Evolutionary conservation across 35 echinoderm and acorn worm species (phyloP).

Genomic region (Heliocidaris erythrogramma): DNA sequence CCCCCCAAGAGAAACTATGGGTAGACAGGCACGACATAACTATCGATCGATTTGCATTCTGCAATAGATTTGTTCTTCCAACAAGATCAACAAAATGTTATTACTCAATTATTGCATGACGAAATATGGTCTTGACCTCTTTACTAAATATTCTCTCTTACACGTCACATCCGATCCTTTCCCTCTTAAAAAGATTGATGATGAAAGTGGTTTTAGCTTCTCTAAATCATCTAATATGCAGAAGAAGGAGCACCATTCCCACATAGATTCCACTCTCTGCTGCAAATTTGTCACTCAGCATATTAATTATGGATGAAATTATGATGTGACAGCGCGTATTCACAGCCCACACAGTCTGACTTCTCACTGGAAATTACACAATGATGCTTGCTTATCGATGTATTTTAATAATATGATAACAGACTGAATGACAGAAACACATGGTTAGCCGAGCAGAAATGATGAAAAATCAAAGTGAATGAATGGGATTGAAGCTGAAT

Average conservation of each 20-base stretch:
- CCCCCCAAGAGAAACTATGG: background rate
- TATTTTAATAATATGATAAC: background rate
- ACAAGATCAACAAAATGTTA: background rate
- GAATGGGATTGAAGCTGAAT: background rate
- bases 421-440: background rate
- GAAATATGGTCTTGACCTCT: background rate
- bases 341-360: background rate
- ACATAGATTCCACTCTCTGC: background rate
- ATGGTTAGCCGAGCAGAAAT: background rate
- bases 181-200: background rate
- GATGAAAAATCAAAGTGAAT: constrained; percentile 12
- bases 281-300: background rate
- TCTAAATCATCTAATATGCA: background rate
- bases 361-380: background rate
- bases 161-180: background rate
- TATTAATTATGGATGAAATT: background rate
- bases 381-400: background rate
- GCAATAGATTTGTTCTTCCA: background rate
- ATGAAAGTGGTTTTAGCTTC: background rate
- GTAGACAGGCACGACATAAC: background rate
- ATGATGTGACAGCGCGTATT: background rate
- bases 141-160: background rate
- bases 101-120: background rate
- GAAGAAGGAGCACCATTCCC: background rate
- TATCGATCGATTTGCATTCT: background rate